A percentile compares a stretch with the other conserved stretches of the same genome.
phyloP scores from a whole-genome alignment of 2,888 invertebrate species.

The Rhagonycha lutea region DNA sequence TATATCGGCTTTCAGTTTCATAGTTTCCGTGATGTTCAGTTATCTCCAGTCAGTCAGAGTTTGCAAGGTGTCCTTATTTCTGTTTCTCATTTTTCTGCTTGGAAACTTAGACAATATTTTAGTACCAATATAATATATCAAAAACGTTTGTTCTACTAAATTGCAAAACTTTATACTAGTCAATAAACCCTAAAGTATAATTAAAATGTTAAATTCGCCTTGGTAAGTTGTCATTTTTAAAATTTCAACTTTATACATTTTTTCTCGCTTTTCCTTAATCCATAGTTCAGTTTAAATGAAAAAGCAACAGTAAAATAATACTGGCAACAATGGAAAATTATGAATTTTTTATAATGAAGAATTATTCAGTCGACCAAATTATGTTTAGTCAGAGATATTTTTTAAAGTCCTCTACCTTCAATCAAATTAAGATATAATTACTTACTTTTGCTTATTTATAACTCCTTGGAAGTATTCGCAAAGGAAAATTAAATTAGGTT shows the following conservation, averaged over 20 bases:
- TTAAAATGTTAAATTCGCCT: not conserved
- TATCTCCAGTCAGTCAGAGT: not conserved
- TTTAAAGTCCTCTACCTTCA: not conserved
- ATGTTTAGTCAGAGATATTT: not conserved
- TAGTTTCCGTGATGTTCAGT: not conserved
- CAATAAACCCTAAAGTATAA: not conserved
- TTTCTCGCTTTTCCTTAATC: not conserved
- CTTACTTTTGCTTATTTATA: not conserved
- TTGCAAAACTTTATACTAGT: not conserved
- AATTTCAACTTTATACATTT: not conserved
- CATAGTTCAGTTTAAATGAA: not conserved
- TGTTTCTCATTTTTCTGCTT: not conserved
- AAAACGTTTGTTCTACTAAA: not conserved
- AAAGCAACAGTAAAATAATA: not conserved
- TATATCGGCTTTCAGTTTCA: not conserved
- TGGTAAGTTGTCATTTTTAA: not conserved
- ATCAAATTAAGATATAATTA: not conserved
- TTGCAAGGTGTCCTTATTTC: not conserved
- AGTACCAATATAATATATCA: not conserved
- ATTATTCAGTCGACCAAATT: not conserved
- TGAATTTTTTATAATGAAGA: not conserved
- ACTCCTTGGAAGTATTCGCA: not conserved
- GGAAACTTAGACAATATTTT: not conserved
- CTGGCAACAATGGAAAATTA: not conserved
- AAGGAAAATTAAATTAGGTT: not conserved